These are phyloP conservation scores for Misgurnus anguillicaudatus DNA, from an alignment of 2,113 vertebrate genomes.

Conservation along the genomic window DNA sequence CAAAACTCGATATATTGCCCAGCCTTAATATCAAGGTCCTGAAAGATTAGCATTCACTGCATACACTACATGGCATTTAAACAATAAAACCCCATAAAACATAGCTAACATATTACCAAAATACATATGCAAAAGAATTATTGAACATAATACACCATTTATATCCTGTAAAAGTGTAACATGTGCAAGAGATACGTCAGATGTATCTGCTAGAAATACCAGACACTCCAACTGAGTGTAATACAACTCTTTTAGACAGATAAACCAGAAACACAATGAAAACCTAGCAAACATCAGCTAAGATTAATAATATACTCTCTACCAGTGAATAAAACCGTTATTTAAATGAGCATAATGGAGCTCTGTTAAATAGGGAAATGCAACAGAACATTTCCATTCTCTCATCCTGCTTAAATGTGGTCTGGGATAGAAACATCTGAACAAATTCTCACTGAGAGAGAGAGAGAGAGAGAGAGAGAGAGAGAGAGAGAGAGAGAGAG, in stretches of 20 bases:
- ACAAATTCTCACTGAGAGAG: slow-evolving; percentile 62
- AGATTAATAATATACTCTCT: neutral
- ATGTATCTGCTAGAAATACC: no score
- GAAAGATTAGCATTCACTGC: neutral
- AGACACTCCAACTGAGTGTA: neutral
- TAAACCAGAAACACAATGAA: slow-evolving; percentile 7
- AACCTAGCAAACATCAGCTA: slow-evolving; percentile 10
- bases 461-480: slow-evolving; percentile 1
- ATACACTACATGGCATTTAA: neutral
- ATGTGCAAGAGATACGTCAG: neutral
- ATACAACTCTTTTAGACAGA: neutral
- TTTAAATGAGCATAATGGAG: neutral
- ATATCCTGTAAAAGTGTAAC: neutral
- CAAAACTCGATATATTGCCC: no score
- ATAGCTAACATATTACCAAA: neutral
- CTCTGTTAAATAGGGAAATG: slow-evolving; percentile 5
- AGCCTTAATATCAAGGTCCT: no score
- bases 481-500: slow-evolving; percentile 29
- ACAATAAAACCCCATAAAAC: neutral
- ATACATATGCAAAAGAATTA: neutral
- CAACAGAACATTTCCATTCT: slow-evolving; percentile 72
- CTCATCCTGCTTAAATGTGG: slow-evolving; percentile 61
- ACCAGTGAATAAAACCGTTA: neutral
- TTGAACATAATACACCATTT: neutral
- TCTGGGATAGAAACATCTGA: slow-evolving; percentile 65